Percentiles rank a stretch among this genome's conserved stretches.
phyloP scores from a whole-genome alignment of 2,113 vertebrate species.

The Esox niger region DNA sequence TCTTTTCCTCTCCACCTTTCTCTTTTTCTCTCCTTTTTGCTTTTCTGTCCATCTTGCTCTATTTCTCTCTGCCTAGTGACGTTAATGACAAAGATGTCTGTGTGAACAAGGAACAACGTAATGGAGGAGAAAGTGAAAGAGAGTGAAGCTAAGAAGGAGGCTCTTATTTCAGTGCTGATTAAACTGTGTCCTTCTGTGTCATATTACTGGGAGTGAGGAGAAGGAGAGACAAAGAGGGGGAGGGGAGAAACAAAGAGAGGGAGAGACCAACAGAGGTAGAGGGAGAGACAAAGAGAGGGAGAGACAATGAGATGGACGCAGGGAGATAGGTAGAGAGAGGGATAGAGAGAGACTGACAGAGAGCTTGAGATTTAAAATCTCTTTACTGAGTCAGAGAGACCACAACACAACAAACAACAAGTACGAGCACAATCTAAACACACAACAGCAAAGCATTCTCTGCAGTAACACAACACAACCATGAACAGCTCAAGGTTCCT shows the following conservation, averaged over 20 bases:
- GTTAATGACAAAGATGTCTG: conserved; percentile 23
- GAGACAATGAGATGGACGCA: too few species aligned
- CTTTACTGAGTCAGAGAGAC: too few species aligned
- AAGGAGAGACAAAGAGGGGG: conserved; percentile 28
- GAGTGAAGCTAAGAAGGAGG: conserved; percentile 1
- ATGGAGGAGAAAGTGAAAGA: conserved; percentile 1
- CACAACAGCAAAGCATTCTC: too few species aligned
- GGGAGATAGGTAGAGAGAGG: too few species aligned
- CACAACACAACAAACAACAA: too few species aligned
- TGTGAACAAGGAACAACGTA: conserved; percentile 14
- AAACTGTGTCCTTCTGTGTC: conserved; percentile 42
- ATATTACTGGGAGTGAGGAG: conserved; percentile 13
- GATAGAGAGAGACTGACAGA: too few species aligned
- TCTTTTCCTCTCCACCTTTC: conserved; percentile 50
- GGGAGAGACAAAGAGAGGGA: conserved; percentile 5
- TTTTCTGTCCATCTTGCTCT: conserved; percentile 28
- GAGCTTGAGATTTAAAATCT: too few species aligned
- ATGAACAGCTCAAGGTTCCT: too few species aligned
- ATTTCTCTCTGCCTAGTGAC: conserved; percentile 10
- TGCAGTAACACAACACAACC: too few species aligned
- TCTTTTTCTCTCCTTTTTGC: conserved; percentile 31
- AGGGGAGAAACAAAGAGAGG: conserved; percentile 23
- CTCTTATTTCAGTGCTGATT: conserved; percentile 36
- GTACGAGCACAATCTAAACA: too few species aligned
- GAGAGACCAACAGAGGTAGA: conserved; percentile 23